Conservation (phyloP, 2,888 invertebrate genomes). For the Agrilus biguttatus region DNA sequence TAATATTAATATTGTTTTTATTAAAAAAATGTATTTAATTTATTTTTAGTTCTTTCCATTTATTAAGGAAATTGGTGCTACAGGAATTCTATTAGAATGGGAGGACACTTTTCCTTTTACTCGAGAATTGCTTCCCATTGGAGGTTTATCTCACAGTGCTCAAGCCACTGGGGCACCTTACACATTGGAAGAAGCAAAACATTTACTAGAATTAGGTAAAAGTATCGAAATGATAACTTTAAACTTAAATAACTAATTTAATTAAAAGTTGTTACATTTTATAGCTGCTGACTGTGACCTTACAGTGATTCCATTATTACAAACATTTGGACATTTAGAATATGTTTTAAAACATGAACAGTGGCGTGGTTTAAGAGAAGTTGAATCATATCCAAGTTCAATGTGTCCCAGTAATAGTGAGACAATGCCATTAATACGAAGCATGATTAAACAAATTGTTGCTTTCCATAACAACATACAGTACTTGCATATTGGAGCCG, state of each 20-base stretch:
- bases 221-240: not conserved
- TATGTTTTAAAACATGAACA: slow-evolving; percentile 61
- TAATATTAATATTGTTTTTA: too few relatives aligned
- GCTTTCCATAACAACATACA: slow-evolving; percentile 47
- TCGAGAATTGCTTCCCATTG: slow-evolving; percentile 42
- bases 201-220: slow-evolving; percentile 42
- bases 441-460: slow-evolving; percentile 58
- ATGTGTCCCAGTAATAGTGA: slow-evolving; percentile 56
- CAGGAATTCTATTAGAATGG: slow-evolving; percentile 74
- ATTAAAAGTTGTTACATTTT: slow-evolving; percentile 1
- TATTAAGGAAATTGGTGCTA: slow-evolving; percentile 55
- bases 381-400: slow-evolving; percentile 49
- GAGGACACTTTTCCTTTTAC: slow-evolving; percentile 80
- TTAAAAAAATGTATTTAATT: not conserved
- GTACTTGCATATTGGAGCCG: slow-evolving; percentile 68
- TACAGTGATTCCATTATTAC: slow-evolving; percentile 65
- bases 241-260: not conserved
- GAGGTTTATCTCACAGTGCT: slow-evolving; percentile 37
- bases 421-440: slow-evolving; percentile 44
- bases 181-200: slow-evolving; percentile 46
- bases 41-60: slow-evolving; percentile 42
- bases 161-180: slow-evolving; percentile 46
- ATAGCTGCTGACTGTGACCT: slow-evolving; percentile 47
- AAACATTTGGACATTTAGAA: slow-evolving; percentile 80
- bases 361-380: slow-evolving; percentile 51